Evolutionary conservation across 2,888 invertebrate species (phyloP).

Genomic region (Eupithecia subfuscata): DNA sequence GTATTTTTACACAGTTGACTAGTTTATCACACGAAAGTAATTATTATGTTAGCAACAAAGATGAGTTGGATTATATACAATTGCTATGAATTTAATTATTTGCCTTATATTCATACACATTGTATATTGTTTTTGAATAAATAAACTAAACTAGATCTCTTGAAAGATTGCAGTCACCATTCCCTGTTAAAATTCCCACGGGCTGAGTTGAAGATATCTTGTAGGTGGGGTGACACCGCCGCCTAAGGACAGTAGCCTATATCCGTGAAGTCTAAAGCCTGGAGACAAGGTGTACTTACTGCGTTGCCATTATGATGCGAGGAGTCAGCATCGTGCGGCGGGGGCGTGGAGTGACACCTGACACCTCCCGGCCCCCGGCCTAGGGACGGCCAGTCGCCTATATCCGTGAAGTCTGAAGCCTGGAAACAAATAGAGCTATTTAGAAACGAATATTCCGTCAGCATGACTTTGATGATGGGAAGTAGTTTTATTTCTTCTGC

Average conservation of each 20-base stretch:
- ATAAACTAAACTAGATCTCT: not conserved
- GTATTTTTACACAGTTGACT: no score
- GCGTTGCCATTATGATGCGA: conserved; percentile 77
- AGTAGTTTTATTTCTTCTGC: not conserved
- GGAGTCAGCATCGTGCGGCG: conserved; percentile 70
- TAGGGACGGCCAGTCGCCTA: conserved; percentile 96
- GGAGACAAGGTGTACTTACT: conserved; percentile 67
- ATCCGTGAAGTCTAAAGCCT: conserved; percentile 94
- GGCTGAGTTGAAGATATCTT: not conserved
- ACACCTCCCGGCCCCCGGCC: conserved; percentile 78
- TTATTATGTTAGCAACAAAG: no score
- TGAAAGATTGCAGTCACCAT: not conserved
- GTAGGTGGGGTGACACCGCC: no score
- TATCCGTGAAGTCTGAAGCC: conserved; percentile 94
- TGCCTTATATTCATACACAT: no score
- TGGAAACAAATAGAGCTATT: conserved; percentile 67
- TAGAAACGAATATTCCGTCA: not conserved
- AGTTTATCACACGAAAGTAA: no score
- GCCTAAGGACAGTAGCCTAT: conserved; percentile 50
- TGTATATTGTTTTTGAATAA: no score
- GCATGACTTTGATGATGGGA: not conserved
- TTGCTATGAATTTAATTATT: no score
- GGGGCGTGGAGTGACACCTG: conserved; percentile 75
- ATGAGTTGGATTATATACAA: no score
- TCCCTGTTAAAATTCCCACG: not conserved